Evolutionary conservation across 2,888 invertebrate genomes (phyloP), one percentile per base, ranked within the genome.

Genomic region (Rhagonycha lutea): DNA sequence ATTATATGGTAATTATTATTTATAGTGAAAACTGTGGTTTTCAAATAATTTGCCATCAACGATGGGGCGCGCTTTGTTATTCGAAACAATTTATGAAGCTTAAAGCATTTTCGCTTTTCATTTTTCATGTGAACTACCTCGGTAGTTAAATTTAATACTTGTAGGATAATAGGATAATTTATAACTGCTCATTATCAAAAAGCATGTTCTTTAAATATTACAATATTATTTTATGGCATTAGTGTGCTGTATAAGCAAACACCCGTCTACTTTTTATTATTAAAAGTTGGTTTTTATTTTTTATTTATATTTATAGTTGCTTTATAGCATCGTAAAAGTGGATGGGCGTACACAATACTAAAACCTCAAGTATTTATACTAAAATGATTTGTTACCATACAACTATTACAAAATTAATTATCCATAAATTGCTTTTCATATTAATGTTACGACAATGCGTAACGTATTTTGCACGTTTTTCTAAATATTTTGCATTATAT

Each of bases 251-350:
- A 23, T 72, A 60, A 47, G 68, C 62, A 62, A 73, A 73, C 69
- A 73, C 32, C 14, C 73, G 69, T 73, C 61, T 61, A 69, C 61
- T 73, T 73, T 73, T 73, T 73, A 69, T 62, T 62, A 47, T 62
- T 14, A 28, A 61, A 73, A 28, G 69, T 63, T 73, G 68, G 63
- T 62, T 61, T 73, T 69, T 63, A 63, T 69, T 10, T 69, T 28
- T 73, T 73, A 73, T 73, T 73, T 73, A 73, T 69, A 61, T 32
- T 69, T 73, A 73, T 73, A 63, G 73, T 47, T 73, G 14, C 73
- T 68, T 68, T 73, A 68, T 61, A 28, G 24, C 68, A 61, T n/a
- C 68, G 61, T 68, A 73, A 73, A 73, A 73, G 18, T 32, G 18
- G 18, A 68, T 61, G 73, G 12, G 71, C 47, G 65, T 71, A 71